Conservation (phyloP, 2,888 invertebrate genomes). For the Trichopria drosophilae region DNA sequence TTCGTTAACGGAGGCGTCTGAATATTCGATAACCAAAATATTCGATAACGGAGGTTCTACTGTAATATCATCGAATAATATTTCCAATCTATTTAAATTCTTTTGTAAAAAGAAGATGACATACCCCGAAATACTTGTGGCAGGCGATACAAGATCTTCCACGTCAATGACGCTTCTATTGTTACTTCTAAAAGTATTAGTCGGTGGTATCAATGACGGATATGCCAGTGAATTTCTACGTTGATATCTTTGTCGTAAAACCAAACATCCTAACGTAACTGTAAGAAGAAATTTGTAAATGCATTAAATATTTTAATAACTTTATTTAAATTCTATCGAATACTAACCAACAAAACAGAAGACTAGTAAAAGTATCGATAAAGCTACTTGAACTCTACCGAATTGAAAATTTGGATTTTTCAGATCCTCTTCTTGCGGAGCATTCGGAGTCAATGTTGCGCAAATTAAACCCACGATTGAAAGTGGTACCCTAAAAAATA, state of each 20-base stretch:
- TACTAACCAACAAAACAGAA: slow-evolving; percentile 77
- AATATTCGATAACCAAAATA: no score
- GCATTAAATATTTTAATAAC: slow-evolving; percentile 7
- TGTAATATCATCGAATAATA: no score
- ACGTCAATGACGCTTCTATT: slow-evolving; percentile 52
- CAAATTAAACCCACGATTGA: slow-evolving; percentile 70
- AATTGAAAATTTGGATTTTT: slow-evolving; percentile 77
- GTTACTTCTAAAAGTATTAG: slow-evolving; percentile 28
- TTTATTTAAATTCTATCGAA: slow-evolving; percentile 4
- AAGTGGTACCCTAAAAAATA: slow-evolving; percentile 65
- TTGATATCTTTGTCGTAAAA: slow-evolving; percentile 80
- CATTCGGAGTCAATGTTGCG: slow-evolving; percentile 60
- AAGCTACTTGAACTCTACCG: slow-evolving; percentile 75
- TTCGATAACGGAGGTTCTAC: no score
- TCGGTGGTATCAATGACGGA: slow-evolving; percentile 38
- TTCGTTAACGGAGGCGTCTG: no score
- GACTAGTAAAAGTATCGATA: slow-evolving; percentile 74
- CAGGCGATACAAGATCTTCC: slow-evolving; percentile 52
- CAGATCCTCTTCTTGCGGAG: slow-evolving; percentile 63
- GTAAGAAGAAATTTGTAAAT: slow-evolving; percentile 42
- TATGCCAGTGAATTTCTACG: slow-evolving; percentile 61
- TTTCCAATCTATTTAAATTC: no score
- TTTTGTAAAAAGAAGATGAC: no score
- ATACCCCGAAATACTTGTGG: slow-evolving; percentile 27
- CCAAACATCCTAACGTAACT: slow-evolving; percentile 80